phyloP scores from a whole-genome alignment of 2,888 invertebrate genomes.

The Ischnus inquisitorius region DNA sequence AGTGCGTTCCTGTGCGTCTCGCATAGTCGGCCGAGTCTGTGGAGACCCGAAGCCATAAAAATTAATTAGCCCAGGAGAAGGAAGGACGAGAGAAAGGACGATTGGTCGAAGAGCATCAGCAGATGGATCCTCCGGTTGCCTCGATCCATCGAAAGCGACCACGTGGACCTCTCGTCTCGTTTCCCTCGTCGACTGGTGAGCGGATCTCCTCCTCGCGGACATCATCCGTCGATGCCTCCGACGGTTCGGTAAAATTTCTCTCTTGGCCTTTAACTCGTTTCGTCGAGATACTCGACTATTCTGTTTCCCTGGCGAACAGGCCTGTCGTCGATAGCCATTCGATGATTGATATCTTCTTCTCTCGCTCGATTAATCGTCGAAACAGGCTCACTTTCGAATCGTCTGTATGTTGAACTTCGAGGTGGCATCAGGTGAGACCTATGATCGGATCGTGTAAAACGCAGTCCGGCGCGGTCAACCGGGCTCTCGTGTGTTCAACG shows the following conservation, averaged over 20 bases:
- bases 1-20: constrained; percentile 33
- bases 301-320: constrained; percentile 8
- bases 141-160: constrained; percentile 5
- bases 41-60: constrained; percentile 76
- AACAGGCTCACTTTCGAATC: constrained; percentile 21
- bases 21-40: constrained; percentile 52
- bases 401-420: background rate
- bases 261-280: constrained; percentile 22
- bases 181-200: background rate
- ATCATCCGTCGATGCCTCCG: constrained; percentile 14
- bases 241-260: constrained; percentile 2
- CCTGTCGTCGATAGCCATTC: constrained; percentile 68
- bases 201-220: background rate
- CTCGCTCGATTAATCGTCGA: constrained; percentile 70
- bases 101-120: constrained; percentile 16
- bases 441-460: constrained; percentile 1
- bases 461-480: background rate
- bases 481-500: background rate
- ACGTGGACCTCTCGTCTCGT: constrained; percentile 21
- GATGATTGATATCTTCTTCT: constrained; percentile 71
- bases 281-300: background rate
- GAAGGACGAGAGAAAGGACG: constrained; percentile 33
- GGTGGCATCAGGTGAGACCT: background rate
- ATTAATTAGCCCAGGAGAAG: constrained; percentile 77
- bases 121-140: constrained; percentile 31